Base-by-base conservation (phyloP, 2,888 invertebrate species). In the Cephus runcator region DNA sequence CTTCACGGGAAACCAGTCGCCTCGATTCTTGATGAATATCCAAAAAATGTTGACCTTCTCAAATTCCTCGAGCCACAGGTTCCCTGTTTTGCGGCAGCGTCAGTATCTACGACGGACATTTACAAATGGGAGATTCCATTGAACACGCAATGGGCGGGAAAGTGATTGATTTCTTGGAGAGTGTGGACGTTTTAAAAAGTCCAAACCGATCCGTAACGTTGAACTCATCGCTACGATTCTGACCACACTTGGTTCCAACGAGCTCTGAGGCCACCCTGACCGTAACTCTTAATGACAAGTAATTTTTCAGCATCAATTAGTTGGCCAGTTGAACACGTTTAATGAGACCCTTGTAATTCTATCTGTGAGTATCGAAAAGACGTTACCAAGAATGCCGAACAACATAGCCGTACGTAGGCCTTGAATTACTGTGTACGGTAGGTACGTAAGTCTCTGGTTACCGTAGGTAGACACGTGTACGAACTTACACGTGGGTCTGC, bases 141-240 rank as follows among this genome's bases (percentile, higher is more conserved):
- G 76, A 76, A 79, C 81, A 81, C 77, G 79, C 77, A 73, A 76
- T 79, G 79, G 76, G 75, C 80, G 79, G 80, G 79, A 81, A 79
- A 81, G 79, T 80, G 79, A 80, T 80, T 79, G 80, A 80, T 80
- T 77, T 75, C 79, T 73, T 75, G 73, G 78, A 75, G 68, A 75
- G 75, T 75, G 69, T 40, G 75, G 71, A 71, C 56, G 75, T 33
- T 33, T 71, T 71, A 71, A 71, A 71, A 33, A 71, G 71, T 71
- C 71, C n/a, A 71, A 71, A 71, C 31, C 71, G 31, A 71, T 71
- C 31, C 71, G 71, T 30, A 71, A 71, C 31, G 31, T 71, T 31
- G 15, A 71, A 71, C 71, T 11, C 31, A 11, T 12, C 12, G 31
- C 71, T 31, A 71, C 31, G 33, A 33, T 33, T 33, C 71, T 71